Evolutionary conservation across 1,140 invertebrate genomes (phyloP).

Genomic region (Sycobia sp.): DNA sequence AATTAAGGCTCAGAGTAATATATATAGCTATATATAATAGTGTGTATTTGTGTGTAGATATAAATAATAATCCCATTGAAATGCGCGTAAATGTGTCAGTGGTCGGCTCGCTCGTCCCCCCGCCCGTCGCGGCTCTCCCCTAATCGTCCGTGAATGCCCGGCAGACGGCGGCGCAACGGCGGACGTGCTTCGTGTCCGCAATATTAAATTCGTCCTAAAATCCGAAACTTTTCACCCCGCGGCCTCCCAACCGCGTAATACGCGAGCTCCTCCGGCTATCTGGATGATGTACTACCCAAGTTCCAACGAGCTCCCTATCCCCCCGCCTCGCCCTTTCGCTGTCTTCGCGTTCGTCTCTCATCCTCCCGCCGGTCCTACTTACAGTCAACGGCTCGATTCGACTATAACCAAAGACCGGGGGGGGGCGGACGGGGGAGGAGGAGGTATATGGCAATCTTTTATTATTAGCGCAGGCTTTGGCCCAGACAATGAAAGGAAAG

Average conservation of each 20-base stretch:
- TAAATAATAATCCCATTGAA: too few species aligned
- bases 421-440: too few species aligned
- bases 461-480: slow-evolving; percentile 63
- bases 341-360: slow-evolving; percentile 25
- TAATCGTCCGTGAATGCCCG: slow-evolving; percentile 32
- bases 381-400: slow-evolving; percentile 14
- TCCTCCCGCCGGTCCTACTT: slow-evolving; percentile 31
- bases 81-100: too few species aligned
- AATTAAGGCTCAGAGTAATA: too few species aligned
- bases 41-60: too few species aligned
- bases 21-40: too few species aligned
- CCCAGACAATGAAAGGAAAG: slow-evolving; percentile 62
- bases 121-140: neutral
- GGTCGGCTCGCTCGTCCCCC: too few species aligned
- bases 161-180: too few species aligned
- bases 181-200: slow-evolving; percentile 44
- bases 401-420: slow-evolving; percentile 45
- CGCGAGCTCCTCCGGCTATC: slow-evolving; percentile 42
- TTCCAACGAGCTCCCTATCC: slow-evolving; percentile 41
- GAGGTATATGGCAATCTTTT: slow-evolving; percentile 65
- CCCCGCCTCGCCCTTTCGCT: slow-evolving; percentile 34
- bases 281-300: slow-evolving; percentile 60
- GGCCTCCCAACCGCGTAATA: slow-evolving; percentile 44
- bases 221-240: slow-evolving; percentile 57
- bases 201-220: slow-evolving; percentile 58